Base-by-base conservation (phyloP, 1,140 invertebrate species). In the Samia ricini region DNA sequence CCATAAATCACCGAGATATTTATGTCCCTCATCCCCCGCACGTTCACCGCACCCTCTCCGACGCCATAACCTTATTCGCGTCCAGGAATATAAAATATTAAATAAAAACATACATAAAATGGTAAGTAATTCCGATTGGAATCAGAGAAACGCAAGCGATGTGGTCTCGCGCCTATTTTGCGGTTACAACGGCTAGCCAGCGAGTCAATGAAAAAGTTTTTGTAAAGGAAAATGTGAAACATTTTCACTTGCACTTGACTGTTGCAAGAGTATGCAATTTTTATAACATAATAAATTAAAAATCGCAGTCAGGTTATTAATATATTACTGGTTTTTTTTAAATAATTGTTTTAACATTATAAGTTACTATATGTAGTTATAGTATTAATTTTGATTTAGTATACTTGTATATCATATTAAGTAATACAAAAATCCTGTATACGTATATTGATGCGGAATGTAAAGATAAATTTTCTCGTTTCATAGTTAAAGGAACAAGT, bases 1-100 rank as follows among this genome's bases (percentile, higher is more conserved):
- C 77, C 85, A 81, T 90, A 90, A 90, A 90, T 90, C 88, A 90
- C 85, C 73, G 77, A 89, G 88, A 90, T 90, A 89, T 90, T 90
- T 90, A 90, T 89, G 88, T 90, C 85, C 80, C 81, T 76, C 79
- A 66, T 70, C 75, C 79, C 77, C 79, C 81, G 70, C 82, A 52
- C 69, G 26, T 63, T 70, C 64, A 66, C 66, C 71, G 55, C 67
- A 61, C 71, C 76, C 72, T 70, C 76, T 72, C 72, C 29, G 70
- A 56, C 60, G 26, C 61, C 61, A 61, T 66, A 59, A 71, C 69
- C 64, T 77, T 80, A 85, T 84, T 85, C 80, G 79, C 81, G 76
- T 75, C 72, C 72, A 75, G 62, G 75, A 74, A 83, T 85, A 79
- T 88, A 83, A 82, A 89, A 87, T 86, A 89, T 88, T 87, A 83